Evolutionary conservation across 2,113 vertebrate genomes (phyloP), one percentile per base, ranked within the genome.

Genomic region (Spea multiplicata): DNA sequence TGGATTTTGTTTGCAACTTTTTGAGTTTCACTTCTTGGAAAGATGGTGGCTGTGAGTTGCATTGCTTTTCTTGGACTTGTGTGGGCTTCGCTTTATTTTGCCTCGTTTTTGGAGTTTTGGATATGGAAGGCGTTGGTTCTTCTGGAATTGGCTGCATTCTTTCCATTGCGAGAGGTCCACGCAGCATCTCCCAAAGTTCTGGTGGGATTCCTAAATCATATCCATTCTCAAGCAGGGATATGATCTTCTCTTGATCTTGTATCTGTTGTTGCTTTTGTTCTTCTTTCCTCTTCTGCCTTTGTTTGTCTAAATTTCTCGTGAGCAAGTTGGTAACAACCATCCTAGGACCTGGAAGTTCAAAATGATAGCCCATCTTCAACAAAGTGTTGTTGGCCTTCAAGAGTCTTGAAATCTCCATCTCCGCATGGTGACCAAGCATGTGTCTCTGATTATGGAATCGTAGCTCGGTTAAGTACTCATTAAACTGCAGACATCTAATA

Each of bases 391-490:
- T 99, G 75, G 96, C 95, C 86, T 97, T 98, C 68, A 99, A 85
- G 48, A 99, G 93, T 74, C 96, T 92, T 7, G 97, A 88, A 0
- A 99, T 96, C 84, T 99, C 98, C 95, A 95, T 99, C 83, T 99
- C 98, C 0, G 97, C 93, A 0, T 98, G 95, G 84, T 99, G 97
- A 73, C 98, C 98, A 83, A 99, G 84, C 95, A 99, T 94, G 87
- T 95, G 93, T n/a, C 97, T 88, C 86, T 99, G 98, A 82, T 99
- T 99, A 91, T 99, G 98, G 73, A 99, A 99, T n/a, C 98, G 94
- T 44, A 99, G 89, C 83, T 99, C 98, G 0, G 93, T 96, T 46
- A 99, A 90, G 0, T 92, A 94, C 89, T 99, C 98, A 0, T 99
- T 99, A 86, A 96, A 99, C 82, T 99, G 98, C 46, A 99, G 93